Percentiles rank a stretch among this genome's conserved stretches.
Conservation (phyloP, 2,113 vertebrate species). For the Lasiurus cinereus region DNA sequence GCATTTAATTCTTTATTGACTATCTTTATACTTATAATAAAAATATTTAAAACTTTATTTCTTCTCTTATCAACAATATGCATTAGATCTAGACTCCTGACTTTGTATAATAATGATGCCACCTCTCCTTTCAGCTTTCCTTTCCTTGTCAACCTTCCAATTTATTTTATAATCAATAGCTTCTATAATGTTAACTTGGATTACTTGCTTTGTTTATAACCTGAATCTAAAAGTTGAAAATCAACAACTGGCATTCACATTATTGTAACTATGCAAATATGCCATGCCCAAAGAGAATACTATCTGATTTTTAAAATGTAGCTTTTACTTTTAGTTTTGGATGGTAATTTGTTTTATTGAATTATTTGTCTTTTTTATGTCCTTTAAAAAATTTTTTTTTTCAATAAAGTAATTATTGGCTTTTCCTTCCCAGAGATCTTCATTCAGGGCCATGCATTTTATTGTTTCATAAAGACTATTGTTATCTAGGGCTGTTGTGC, state of each 20-base stretch:
- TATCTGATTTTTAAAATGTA: background rate
- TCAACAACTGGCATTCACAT: background rate
- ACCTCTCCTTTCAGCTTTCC: background rate
- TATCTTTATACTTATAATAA: background rate
- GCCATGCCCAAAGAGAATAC: background rate
- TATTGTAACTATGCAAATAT: background rate
- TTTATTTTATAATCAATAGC: background rate
- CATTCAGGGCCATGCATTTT: background rate
- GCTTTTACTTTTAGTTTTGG: background rate
- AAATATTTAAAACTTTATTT: background rate
- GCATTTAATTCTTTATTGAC: background rate
- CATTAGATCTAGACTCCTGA: background rate
- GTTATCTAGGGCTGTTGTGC: background rate
- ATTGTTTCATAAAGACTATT: background rate
- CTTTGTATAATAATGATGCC: background rate
- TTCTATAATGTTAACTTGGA: background rate
- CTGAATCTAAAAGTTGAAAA: background rate
- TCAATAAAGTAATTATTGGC: background rate
- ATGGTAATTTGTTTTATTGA: background rate
- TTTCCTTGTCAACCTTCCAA: background rate
- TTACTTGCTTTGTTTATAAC: background rate
- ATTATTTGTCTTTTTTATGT: background rate
- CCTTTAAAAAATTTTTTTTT: background rate
- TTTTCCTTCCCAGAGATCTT: background rate
- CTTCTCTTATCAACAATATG: background rate